Conservation (phyloP, 2,113 vertebrate genomes). For the Rhinolophus ferrumequinum region DNA sequence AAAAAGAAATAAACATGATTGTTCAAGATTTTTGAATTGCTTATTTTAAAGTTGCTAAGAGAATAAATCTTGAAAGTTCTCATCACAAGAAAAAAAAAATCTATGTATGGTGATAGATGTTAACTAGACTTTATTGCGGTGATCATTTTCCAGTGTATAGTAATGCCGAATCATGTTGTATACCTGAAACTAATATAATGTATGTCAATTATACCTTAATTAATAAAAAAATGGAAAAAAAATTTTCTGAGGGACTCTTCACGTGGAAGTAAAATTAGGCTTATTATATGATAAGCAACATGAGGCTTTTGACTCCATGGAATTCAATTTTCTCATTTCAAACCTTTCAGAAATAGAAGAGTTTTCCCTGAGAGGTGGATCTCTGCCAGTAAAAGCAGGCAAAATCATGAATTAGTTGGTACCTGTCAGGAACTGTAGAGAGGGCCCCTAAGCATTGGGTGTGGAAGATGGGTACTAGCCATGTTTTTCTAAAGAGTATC, state of each 20-base stretch:
- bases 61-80: neutral
- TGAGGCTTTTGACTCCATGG: neutral
- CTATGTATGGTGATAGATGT: neutral
- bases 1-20: neutral
- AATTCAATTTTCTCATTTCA: neutral
- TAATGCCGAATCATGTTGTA: neutral
- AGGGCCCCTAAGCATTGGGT: neutral
- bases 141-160: neutral
- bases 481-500: neutral
- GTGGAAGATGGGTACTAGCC: neutral
- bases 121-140: neutral
- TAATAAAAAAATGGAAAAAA: neutral
- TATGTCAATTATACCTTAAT: neutral
- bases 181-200: neutral
- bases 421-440: neutral
- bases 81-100: neutral
- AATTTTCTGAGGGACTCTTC: neutral
- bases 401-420: neutral
- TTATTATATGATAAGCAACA: neutral
- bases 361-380: neutral
- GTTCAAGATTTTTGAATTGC: neutral
- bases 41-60: neutral
- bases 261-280: neutral
- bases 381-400: neutral
- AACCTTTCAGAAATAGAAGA: neutral